These are phyloP conservation scores for Phodopus roborovskii DNA, from an alignment of 2,113 vertebrate species.

Conservation along the genomic window DNA sequence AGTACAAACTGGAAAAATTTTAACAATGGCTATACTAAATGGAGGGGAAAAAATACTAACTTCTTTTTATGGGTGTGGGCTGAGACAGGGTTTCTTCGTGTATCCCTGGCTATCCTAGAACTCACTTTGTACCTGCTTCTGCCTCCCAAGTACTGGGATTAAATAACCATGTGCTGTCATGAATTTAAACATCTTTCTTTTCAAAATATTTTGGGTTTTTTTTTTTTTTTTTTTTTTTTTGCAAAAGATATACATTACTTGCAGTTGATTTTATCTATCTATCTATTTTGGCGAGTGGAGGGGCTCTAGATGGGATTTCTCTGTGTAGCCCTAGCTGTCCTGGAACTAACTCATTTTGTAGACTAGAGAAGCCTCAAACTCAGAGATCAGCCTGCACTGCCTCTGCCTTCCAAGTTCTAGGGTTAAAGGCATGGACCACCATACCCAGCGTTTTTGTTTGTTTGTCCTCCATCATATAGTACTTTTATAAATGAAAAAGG, in stretches of 20 bases:
- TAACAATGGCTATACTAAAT: neutral
- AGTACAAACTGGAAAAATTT: neutral
- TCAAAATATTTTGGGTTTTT: neutral
- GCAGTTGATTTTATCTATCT: neutral
- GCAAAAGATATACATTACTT: neutral
- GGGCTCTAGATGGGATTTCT: too few relatives aligned
- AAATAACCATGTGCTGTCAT: neutral
- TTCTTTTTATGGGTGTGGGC: neutral
- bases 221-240: neutral
- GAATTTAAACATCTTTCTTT: neutral
- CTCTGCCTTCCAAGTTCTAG: neutral
- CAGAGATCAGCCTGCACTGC: neutral
- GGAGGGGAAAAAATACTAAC: neutral
- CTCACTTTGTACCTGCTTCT: neutral
- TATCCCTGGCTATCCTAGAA: neutral
- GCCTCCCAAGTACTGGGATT: neutral
- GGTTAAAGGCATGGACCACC: neutral
- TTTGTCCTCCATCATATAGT: neutral
- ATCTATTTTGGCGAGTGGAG: neutral
- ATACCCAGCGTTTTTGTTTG: neutral
- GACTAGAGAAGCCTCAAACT: neutral
- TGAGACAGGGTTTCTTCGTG: neutral
- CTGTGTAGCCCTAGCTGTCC: neutral
- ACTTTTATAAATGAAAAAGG: slow-evolving; percentile 38
- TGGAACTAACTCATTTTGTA: neutral